phyloP scores from a whole-genome alignment of 2,888 invertebrate species.

The Oscheius sp. region DNA sequence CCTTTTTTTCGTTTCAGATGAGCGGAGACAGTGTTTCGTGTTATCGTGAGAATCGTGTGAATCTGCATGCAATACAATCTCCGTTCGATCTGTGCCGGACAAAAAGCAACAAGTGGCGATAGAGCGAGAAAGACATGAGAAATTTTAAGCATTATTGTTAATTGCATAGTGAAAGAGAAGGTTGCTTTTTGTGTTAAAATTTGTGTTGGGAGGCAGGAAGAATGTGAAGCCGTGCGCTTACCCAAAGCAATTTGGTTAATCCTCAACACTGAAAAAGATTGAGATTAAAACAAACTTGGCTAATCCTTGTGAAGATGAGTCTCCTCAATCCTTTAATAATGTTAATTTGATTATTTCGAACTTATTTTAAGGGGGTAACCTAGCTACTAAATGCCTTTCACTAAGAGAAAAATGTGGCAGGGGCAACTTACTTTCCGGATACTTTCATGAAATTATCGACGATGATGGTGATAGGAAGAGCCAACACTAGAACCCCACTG shows the following conservation, averaged over 20 bases:
- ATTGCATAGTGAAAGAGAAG: neutral
- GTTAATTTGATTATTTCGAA: too few species aligned
- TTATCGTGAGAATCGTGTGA: neutral
- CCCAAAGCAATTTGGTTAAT: conserved; percentile 16
- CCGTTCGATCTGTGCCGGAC: conserved; percentile 7
- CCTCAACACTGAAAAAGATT: conserved; percentile 27
- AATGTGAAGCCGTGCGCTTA: conserved; percentile 28
- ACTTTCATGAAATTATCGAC: conserved; percentile 69
- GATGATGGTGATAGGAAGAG: conserved; percentile 68
- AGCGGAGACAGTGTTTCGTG: neutral
- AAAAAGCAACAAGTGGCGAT: conserved; percentile 19
- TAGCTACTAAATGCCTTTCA: too few species aligned
- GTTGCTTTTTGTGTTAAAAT: neutral
- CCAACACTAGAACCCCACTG: conserved; percentile 65
- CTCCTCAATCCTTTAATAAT: conserved; percentile 21
- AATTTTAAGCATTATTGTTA: neutral
- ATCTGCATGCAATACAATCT: neutral
- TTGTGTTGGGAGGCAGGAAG: neutral
- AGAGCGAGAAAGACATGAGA: conserved; percentile 11
- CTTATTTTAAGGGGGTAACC: too few species aligned
- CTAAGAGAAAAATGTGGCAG: too few species aligned
- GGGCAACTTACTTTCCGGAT: conserved; percentile 61
- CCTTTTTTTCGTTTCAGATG: too few species aligned
- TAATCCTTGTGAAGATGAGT: conserved; percentile 12
- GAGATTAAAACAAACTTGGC: conserved; percentile 20